Conservation (phyloP, 2,113 vertebrate species). For the Xiphias gladius region DNA sequence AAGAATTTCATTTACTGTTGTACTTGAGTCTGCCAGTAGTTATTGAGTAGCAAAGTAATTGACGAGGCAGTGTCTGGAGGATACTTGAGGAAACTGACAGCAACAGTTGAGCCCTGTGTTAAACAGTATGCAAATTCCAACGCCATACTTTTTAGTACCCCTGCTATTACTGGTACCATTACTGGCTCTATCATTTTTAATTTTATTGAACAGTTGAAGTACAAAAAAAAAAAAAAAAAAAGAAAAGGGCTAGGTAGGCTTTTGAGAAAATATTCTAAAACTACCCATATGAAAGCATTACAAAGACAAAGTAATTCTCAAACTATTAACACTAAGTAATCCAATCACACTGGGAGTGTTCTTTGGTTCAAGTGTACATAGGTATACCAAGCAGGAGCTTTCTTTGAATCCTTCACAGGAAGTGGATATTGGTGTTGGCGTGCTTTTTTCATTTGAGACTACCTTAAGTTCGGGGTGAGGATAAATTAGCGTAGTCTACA, state of each 20-base stretch:
- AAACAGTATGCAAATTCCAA: slow-evolving; percentile 54
- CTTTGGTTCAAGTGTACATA: not conserved
- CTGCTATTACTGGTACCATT: slow-evolving; percentile 16
- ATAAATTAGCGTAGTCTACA: slow-evolving; percentile 24
- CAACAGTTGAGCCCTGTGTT: slow-evolving; percentile 55
- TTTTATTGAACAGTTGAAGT: slow-evolving; percentile 29
- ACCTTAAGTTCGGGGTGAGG: slow-evolving; percentile 7
- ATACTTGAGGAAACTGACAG: slow-evolving; percentile 66
- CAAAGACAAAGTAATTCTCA: slow-evolving; percentile 20
- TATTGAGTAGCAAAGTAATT: slow-evolving; percentile 75
- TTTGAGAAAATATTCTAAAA: slow-evolving; percentile 19
- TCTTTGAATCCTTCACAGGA: slow-evolving; percentile 6
- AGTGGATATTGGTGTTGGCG: slow-evolving; percentile 14
- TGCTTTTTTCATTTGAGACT: slow-evolving; percentile 6
- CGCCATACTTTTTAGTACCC: slow-evolving; percentile 15
- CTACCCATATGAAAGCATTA: not conserved
- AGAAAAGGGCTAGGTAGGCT: not conserved
- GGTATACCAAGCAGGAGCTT: not conserved
- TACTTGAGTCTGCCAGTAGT: slow-evolving; percentile 70
- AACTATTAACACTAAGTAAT: slow-evolving; percentile 23
- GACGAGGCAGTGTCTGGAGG: slow-evolving; percentile 63
- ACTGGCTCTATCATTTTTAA: not conserved
- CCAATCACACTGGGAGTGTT: slow-evolving; percentile 21
- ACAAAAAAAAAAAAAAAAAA: not conserved
- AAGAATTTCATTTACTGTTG: slow-evolving; percentile 72